Base-by-base conservation (phyloP, 2,797 vertebrate species). In the Nothura maculosa region DNA sequence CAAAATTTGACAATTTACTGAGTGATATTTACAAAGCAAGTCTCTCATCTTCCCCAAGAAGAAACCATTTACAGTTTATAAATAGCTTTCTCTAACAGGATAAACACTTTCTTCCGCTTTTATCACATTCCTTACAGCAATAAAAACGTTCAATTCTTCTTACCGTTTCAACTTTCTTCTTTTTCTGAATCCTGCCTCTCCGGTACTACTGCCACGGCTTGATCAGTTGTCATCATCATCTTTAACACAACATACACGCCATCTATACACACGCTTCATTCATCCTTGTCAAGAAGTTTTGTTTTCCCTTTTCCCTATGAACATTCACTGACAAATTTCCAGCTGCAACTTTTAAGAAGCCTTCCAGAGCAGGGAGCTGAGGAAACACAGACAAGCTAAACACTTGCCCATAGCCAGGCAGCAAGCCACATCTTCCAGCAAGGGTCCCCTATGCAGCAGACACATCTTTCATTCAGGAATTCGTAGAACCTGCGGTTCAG, bases 1-100 rank as follows among this genome's bases (percentile, higher is more conserved):
- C 72, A 48, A 90, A 92, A 89, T 81, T 70, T 66, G 36, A 66
- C 80, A 17, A 89, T 83, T 81, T 91, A 6, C 79, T 66, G n/a
- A 28, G 16, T 78, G 62, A 85, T 75, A 93, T 88, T 94, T 95
- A 89, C 68, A 87, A 85, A 85, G 68, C 28, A 90, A 75, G 28
- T 43, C 77, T 93, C 89, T 88, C 70, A 92, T 67, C 74, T 87
- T 70, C 30, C 36, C 70, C 25, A 67, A 79, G 30, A 94, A 86
- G 75, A 92, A 94, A 89, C 20, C 27, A 74, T 79, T 90, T 50
- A 36, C 34, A 81, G 43, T 70, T 84, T 92, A 93, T 73, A 93
- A 91, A 93, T 81, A 91, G 67, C 43, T 89, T 83, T 91, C 79
- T 75, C 76, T 91, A 20, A 34, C 87, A 72, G 66, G 60, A 87